Evolutionary conservation across 1,140 invertebrate genomes (phyloP), one percentile per base, ranked within the genome.

Genomic region (Neodiprion pinetum): DNA sequence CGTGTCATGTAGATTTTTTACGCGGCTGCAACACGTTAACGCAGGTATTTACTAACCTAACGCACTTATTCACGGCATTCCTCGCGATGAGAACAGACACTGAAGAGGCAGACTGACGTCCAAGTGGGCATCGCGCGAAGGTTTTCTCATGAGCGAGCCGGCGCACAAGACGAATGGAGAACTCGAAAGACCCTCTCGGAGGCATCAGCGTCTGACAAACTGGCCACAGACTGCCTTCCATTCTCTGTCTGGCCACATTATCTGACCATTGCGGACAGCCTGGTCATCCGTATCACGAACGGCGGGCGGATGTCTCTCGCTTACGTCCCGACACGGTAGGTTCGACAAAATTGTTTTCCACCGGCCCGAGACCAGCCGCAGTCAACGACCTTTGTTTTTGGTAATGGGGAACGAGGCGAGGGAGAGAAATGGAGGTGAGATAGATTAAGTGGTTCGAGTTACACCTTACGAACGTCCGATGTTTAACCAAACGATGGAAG

Each of bases 201-300:
- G 80, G 82, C 79, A 84, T 83, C 80, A 78, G 73, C 76, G 77
- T 71, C 83, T 86, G 84, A 87, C 86, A 87, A 86, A 87, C 84
- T 87, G 85, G 82, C 81, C 83, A 74, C 74, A 81, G 82, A 80
- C 82, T 81, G 81, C 82, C 83, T 81, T 75, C 82, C 80, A 83
- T 81, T 80, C 80, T 84, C 81, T 47, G 76, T 74, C 78, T 79
- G 79, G 80, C 81, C 85, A 82, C 84, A 87, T 87, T 87, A 87
- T 87, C 85, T 83, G 84, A 84, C 83, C 79, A 80, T 80, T 82
- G 84, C 80, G 84, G 84, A 86, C 84, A 84, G 82, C 78, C 49
- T 49, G 79, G 77, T 73, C 86, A 87, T 87, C 85, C 86, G 78
- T 86, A 86, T 61, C 53, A 61, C 53, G 53, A 5, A 61, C 53